These are phyloP conservation scores for Varanus komodoensis DNA, from an alignment of 2,113 vertebrate genomes.

Conservation along the genomic window DNA sequence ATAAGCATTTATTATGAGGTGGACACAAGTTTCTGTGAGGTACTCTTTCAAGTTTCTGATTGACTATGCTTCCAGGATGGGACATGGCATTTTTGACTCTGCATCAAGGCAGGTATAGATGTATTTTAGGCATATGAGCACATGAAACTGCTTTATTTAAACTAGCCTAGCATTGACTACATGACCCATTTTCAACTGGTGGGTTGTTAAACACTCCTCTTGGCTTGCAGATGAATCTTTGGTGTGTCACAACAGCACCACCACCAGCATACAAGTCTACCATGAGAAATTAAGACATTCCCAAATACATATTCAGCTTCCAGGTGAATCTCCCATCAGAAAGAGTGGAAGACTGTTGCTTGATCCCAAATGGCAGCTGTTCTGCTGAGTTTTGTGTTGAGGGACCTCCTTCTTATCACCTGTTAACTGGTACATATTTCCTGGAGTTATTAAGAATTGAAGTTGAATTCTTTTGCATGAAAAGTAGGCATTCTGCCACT, in stretches of 20 bases:
- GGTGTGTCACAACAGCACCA: background rate
- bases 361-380: background rate
- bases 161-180: background rate
- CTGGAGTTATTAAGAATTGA: no score
- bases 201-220: no score
- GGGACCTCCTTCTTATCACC: no score
- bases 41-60: no score
- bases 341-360: background rate
- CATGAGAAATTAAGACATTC: background rate
- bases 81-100: background rate
- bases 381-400: background rate
- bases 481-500: no score
- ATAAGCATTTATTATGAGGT: background rate
- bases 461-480: no score
- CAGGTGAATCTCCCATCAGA: background rate
- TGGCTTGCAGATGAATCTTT: no score
- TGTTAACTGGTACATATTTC: no score
- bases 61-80: background rate
- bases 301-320: background rate
- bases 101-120: background rate
- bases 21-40: no score
- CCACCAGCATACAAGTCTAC: background rate
- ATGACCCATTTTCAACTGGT: background rate
- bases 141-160: background rate
- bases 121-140: background rate